Percentiles rank a stretch among this genome's conserved stretches.
These are phyloP conservation scores for Branchipolynoe longqiensis DNA, from an alignment of 2,888 invertebrate species.

Conservation along the genomic window DNA sequence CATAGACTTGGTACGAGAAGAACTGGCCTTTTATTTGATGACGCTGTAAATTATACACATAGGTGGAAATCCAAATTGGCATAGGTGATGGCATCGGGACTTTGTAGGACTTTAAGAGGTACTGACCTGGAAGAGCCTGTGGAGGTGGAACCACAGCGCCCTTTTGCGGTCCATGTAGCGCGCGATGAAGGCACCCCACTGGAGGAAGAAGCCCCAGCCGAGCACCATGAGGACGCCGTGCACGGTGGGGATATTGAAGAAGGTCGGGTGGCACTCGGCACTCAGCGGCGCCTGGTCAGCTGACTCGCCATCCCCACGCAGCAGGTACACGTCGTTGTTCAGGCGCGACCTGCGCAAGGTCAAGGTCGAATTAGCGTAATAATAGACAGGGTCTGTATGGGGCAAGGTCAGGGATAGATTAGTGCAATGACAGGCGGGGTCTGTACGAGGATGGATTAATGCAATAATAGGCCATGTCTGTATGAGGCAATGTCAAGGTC, in stretches of 20 bases:
- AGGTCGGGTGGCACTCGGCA: conserved; percentile 65
- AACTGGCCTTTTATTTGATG: neutral
- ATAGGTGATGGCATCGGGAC: too few relatives aligned
- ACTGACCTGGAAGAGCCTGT: conserved; percentile 69
- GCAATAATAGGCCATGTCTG: too few relatives aligned
- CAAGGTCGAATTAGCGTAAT: neutral
- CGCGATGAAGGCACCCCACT: conserved; percentile 70
- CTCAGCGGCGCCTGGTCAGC: conserved; percentile 65
- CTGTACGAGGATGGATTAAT: too few relatives aligned
- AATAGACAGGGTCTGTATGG: too few relatives aligned
- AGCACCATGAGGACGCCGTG: conserved; percentile 70
- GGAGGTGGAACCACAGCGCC: conserved; percentile 68
- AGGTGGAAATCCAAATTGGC: too few relatives aligned
- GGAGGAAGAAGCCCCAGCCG: conserved; percentile 71
- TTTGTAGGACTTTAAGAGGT: neutral
- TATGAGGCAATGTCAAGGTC: too few relatives aligned
- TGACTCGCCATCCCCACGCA: conserved; percentile 65
- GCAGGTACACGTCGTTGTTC: conserved; percentile 68
- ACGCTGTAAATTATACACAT: too few relatives aligned
- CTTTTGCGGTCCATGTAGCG: conserved; percentile 66
- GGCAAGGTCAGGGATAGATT: too few relatives aligned
- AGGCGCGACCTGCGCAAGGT: neutral
- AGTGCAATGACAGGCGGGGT: too few relatives aligned
- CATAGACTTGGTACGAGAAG: too few relatives aligned
- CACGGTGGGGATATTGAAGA: conserved; percentile 68